phyloP scores from a whole-genome alignment of 2,888 invertebrate species.

The Nemotelus pantherinus region DNA sequence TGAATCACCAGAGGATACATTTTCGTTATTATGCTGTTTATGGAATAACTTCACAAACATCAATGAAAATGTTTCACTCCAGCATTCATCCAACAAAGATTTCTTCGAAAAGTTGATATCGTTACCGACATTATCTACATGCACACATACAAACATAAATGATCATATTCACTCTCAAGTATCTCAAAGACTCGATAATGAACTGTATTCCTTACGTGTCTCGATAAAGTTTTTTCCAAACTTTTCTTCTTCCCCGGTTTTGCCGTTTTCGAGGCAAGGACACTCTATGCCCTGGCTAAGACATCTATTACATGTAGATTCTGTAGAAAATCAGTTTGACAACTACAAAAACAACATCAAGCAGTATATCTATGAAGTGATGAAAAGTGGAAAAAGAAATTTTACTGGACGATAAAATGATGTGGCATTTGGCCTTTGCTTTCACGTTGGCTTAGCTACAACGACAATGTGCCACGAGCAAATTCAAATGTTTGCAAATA shows the following conservation, averaged over 20 bases:
- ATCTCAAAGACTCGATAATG: constrained; percentile 32
- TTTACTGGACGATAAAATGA: constrained; percentile 32
- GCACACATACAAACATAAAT: too few relatives aligned
- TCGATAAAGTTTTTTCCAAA: constrained; percentile 6
- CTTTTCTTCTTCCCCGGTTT: constrained; percentile 2
- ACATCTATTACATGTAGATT: not conserved
- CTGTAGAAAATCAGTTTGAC: constrained; percentile 5
- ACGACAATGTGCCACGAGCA: not conserved
- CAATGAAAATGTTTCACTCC: too few relatives aligned
- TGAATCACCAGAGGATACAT: too few relatives aligned
- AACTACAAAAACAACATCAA: not conserved
- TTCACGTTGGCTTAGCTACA: not conserved
- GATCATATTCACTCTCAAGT: not conserved
- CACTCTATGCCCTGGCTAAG: not conserved
- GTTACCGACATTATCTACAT: too few relatives aligned
- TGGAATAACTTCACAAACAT: too few relatives aligned
- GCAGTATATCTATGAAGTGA: not conserved
- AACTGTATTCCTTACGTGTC: constrained; percentile 27
- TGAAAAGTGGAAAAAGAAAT: constrained; percentile 4
- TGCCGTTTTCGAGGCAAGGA: not conserved
- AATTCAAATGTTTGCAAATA: constrained; percentile 18
- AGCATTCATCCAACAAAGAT: too few relatives aligned
- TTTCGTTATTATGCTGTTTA: too few relatives aligned
- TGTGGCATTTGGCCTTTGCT: constrained; percentile 17
- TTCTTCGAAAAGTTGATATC: too few relatives aligned